Evolutionary conservation across 2,113 vertebrate genomes (phyloP).

Genomic region (Microcebus griseorufus): DNA sequence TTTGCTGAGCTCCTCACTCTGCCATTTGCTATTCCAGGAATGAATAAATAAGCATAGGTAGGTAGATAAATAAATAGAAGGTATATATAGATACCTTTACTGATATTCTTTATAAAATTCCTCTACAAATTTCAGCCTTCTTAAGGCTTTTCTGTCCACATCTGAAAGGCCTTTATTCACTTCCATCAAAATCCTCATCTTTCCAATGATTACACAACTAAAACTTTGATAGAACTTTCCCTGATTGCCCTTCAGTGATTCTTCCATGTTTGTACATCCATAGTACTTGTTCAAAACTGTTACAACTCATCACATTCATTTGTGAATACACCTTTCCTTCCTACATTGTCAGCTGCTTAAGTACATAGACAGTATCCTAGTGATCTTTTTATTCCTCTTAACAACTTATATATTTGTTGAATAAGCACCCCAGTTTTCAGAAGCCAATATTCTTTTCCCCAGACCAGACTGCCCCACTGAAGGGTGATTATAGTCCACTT

Average conservation of each 20-base stretch:
- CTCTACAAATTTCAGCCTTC: neutral
- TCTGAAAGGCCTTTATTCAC: neutral
- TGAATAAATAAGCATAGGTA: neutral
- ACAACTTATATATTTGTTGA: neutral
- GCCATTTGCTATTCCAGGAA: neutral
- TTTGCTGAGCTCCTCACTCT: neutral
- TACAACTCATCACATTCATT: no score
- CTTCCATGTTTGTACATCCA: neutral
- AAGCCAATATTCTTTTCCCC: neutral
- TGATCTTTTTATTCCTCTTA: neutral
- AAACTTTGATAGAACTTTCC: neutral
- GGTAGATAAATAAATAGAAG: no score
- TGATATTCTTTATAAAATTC: neutral
- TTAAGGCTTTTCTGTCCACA: neutral
- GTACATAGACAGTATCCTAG: neutral
- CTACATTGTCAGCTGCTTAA: neutral
- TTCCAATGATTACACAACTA: neutral
- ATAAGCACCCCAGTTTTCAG: neutral
- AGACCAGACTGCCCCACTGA: neutral
- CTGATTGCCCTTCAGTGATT: neutral
- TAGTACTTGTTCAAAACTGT: neutral
- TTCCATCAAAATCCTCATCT: neutral
- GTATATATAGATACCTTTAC: neutral
- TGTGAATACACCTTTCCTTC: neutral
- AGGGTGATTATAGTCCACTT: neutral